Evolutionary conservation across 2,888 invertebrate genomes (phyloP).

Genomic region (Macropis europaea): DNA sequence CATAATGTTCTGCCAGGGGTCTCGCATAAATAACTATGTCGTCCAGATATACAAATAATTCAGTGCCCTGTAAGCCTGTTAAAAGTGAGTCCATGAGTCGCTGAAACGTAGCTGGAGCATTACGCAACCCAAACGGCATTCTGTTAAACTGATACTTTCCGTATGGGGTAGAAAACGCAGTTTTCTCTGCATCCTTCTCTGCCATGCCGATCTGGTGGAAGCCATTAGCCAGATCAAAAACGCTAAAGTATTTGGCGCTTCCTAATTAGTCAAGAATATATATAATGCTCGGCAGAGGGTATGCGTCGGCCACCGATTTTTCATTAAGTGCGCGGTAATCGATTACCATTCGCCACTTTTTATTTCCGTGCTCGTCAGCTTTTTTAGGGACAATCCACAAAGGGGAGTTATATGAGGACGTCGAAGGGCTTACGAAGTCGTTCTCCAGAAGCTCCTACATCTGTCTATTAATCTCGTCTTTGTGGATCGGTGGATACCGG

Average conservation of each 20-base stretch:
- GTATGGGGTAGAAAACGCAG: not conserved
- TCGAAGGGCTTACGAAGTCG: not conserved
- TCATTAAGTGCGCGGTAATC: not conserved
- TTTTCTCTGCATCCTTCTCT: not conserved
- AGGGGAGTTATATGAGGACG: not conserved
- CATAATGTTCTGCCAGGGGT: too few relatives aligned
- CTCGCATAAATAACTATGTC: too few relatives aligned
- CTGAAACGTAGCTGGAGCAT: not conserved
- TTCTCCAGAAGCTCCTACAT: not conserved
- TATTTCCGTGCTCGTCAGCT: not conserved
- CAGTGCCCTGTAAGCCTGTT: not conserved
- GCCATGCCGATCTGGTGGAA: not conserved
- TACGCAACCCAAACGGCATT: not conserved
- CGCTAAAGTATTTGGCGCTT: not conserved
- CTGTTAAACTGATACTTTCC: not conserved
- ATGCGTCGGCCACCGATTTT: not conserved
- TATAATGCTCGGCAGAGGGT: not conserved
- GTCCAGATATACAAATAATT: not conserved
- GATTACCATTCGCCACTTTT: not conserved
- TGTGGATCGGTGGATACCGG: constrained; percentile 8
- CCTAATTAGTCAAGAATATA: not conserved
- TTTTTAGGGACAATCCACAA: not conserved
- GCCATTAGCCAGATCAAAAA: not conserved
- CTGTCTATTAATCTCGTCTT: constrained; percentile 4
- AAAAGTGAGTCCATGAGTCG: not conserved